phyloP scores from a whole-genome alignment of 2,797 vertebrate species.

The Stomatorhinus walkeri region DNA sequence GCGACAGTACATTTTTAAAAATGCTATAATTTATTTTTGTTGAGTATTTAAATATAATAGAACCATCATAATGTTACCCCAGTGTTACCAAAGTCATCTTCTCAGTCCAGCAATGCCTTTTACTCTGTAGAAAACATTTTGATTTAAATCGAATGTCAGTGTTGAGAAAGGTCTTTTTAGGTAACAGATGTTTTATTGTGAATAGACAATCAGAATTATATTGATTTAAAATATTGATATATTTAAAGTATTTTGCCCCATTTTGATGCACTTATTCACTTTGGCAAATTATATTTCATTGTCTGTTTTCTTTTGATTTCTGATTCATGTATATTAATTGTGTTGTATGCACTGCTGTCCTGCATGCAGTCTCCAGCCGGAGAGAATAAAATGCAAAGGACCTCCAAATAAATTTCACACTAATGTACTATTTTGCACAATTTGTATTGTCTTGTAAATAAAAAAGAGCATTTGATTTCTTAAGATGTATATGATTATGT shows the following conservation, averaged over 20 bases:
- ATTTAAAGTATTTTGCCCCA: slow-evolving; percentile 32
- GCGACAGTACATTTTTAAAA: slow-evolving; percentile 27
- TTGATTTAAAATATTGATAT: slow-evolving; percentile 30
- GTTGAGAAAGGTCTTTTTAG: slow-evolving; percentile 1
- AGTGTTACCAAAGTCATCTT: slow-evolving; percentile 20
- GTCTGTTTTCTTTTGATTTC: slow-evolving; percentile 9
- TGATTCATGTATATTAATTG: neutral
- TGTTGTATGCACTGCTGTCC: slow-evolving; percentile 50
- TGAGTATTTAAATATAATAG: slow-evolving; percentile 29
- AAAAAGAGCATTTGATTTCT: slow-evolving; percentile 40
- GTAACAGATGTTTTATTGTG: slow-evolving; percentile 24
- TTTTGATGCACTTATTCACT: slow-evolving; percentile 30
- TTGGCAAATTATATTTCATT: slow-evolving; percentile 19
- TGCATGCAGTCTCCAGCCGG: slow-evolving; percentile 59
- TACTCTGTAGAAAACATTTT: neutral
- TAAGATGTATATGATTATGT: slow-evolving; percentile 49
- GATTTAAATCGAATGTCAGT: neutral
- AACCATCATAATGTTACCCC: slow-evolving; percentile 15
- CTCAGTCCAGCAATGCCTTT: slow-evolving; percentile 1
- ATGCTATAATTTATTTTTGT: slow-evolving; percentile 30
- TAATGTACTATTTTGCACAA: slow-evolving; percentile 57
- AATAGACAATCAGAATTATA: slow-evolving; percentile 45
- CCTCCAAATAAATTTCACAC: slow-evolving; percentile 44
- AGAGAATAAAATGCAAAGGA: slow-evolving; percentile 50
- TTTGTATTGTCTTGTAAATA: slow-evolving; percentile 58